Evolutionary conservation across 2,797 vertebrate species (phyloP), one percentile per base, ranked within the genome.

Genomic region (Epinephelus awoara): DNA sequence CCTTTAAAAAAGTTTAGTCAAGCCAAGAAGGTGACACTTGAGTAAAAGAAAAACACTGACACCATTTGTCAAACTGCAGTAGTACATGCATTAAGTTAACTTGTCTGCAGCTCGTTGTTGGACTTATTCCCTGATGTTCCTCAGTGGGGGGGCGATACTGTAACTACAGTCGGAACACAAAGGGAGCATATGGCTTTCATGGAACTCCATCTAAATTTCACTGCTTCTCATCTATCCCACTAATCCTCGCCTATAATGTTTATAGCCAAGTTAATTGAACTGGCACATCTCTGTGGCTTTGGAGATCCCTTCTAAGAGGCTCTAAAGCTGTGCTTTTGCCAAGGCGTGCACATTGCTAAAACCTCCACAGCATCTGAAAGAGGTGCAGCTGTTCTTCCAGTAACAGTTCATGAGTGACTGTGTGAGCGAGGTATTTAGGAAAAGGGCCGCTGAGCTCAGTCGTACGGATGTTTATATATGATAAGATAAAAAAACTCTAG

Each of bases 41-140:
- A 79, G 62, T 29, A 34, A 84, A 80, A 87, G 87, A 83, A 92
- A 86, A 91, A 92, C 84, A 93, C 88, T 92, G 89, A 92, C 89
- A 92, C 90, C 90, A 72, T 77, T 92, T 90, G 92, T 91, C 88
- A 87, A 87, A 87, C 78, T 23, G 66, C 40, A 87, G 89, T 91
- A 92, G 88, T 90, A 82, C 92, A 93, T 6, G 58, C 40, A 25
- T 66, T 69, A 66, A 67, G 72, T 9, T 1, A 1, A 63, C 18
- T 49, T 77, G 56, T 44, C 40, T 29, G 6, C 55, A 71, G 57
- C 47, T 34, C 34, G 34, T 23, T 62, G 27, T 9, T 74, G 23
- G 69, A 78, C 56, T 67, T 18, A 7, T 18, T 63, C 42, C 75
- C 72, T 68, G 18, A 13, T 67, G 64, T 75, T 66, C 5, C 42